Evolutionary conservation across 2,888 invertebrate species (phyloP).

Genomic region (Mycalesis mineus): DNA sequence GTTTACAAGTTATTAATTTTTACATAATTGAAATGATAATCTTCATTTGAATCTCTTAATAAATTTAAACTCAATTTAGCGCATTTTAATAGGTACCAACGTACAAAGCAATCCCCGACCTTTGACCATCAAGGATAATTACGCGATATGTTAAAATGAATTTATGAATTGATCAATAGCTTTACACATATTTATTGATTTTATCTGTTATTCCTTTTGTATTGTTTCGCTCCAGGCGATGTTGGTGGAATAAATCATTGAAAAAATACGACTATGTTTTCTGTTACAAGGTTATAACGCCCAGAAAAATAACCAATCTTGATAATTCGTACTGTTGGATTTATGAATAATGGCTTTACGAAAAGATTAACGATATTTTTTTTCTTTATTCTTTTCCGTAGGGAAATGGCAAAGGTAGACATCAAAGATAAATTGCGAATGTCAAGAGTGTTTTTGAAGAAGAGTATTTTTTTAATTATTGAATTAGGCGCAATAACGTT

Average conservation of each 20-base stretch:
- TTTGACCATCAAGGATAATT: constrained; percentile 9
- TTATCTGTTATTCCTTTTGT: constrained; percentile 4
- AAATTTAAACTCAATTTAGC: constrained; percentile 5
- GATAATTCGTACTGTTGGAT: neutral
- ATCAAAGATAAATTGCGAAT: neutral
- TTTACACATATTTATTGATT: neutral
- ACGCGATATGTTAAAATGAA: neutral
- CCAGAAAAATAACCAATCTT: neutral
- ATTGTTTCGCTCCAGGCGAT: constrained; percentile 7
- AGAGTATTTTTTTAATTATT: too few species aligned
- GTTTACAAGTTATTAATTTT: neutral
- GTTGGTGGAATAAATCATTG: constrained; percentile 4
- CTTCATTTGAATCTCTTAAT: neutral
- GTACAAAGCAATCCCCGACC: constrained; percentile 2
- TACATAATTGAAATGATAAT: constrained; percentile 1
- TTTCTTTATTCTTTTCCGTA: too few species aligned
- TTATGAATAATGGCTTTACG: constrained; percentile 3
- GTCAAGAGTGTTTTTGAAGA: neutral
- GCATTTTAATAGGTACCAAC: neutral
- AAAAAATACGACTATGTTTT: constrained; percentile 1
- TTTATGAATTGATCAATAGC: constrained; percentile 5
- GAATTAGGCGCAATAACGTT: too few species aligned
- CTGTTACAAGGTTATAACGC: constrained; percentile 2
- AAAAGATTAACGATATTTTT: constrained; percentile 6
- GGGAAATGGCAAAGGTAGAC: too few species aligned